Percentiles rank a stretch among this genome's conserved stretches.
These are phyloP conservation scores for Peromyscus californicus DNA, from an alignment of 2,113 vertebrate genomes.

Conservation along the genomic window DNA sequence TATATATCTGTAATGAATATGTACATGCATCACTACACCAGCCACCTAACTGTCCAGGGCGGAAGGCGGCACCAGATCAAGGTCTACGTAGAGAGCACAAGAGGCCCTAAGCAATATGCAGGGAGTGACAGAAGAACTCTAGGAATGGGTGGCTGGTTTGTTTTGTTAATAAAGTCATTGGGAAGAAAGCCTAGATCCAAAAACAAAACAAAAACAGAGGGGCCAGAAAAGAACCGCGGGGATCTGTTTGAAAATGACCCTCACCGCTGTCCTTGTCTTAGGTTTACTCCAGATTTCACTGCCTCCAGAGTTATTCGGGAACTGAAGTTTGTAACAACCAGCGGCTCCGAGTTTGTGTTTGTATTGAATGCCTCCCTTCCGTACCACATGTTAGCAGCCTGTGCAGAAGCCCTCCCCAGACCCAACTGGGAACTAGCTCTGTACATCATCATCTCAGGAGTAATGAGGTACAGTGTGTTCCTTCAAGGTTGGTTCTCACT, in stretches of 20 bases:
- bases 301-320: conserved; percentile 97
- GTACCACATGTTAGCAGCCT: conserved; percentile 97
- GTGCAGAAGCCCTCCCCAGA: conserved; percentile 96
- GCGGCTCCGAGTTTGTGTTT: conserved; percentile 97
- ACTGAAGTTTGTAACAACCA: conserved; percentile 94
- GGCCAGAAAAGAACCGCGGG: not conserved
- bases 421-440: conserved; percentile 98
- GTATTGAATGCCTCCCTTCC: conserved; percentile 97
- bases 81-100: not conserved
- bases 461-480: conserved; percentile 93
- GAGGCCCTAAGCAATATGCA: not conserved
- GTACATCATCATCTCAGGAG: conserved; percentile 95
- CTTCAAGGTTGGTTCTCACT: not conserved
- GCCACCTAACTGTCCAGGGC: not conserved
- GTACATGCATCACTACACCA: not conserved
- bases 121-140: not conserved
- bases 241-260: not conserved
- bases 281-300: conserved; percentile 99
- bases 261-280: conserved; percentile 80
- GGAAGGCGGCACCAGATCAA: not conserved
- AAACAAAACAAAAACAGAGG: not conserved
- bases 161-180: not conserved
- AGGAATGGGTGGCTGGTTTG: no score
- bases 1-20: no score
- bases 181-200: not conserved